These are phyloP conservation scores for Syrista parreyssii DNA, from an alignment of 2,888 invertebrate genomes.

Conservation along the genomic window DNA sequence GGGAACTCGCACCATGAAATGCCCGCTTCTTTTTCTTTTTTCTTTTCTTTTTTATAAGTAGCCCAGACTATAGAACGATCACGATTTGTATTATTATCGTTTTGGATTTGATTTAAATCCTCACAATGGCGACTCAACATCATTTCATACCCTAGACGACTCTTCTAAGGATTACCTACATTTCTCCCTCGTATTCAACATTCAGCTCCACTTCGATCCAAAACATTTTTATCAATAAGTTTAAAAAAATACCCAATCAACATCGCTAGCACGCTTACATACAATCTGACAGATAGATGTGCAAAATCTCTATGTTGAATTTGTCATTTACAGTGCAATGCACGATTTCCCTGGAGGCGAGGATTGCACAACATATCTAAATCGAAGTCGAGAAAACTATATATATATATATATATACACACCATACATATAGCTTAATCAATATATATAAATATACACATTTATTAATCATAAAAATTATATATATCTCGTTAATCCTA, in stretches of 20 bases:
- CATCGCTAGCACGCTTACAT: not conserved
- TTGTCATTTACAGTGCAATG: slow-evolving; percentile 28
- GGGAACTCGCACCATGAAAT: slow-evolving; percentile 28
- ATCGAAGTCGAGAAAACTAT: not conserved
- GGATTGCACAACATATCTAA: not conserved
- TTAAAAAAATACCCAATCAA: not conserved
- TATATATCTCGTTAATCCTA: not conserved
- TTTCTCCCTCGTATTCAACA: not conserved
- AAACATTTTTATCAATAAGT: not conserved
- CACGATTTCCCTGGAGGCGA: slow-evolving; percentile 14
- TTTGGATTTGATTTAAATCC: not conserved
- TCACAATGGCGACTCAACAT: not conserved
- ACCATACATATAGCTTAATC: too few relatives aligned
- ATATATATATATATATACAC: not conserved
- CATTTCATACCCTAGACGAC: not conserved
- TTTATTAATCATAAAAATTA: not conserved
- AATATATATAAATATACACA: not conserved
- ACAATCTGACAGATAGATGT: slow-evolving; percentile 13
- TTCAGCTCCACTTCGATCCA: not conserved
- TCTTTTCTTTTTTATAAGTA: slow-evolving; percentile 39
- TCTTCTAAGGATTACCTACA: not conserved
- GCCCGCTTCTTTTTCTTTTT: slow-evolving; percentile 24
- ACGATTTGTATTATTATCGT: slow-evolving; percentile 29
- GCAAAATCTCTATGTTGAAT: slow-evolving; percentile 26
- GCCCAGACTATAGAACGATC: slow-evolving; percentile 44